Evolutionary conservation across 2,113 vertebrate species (phyloP).

Genomic region (Grallaria varia): DNA sequence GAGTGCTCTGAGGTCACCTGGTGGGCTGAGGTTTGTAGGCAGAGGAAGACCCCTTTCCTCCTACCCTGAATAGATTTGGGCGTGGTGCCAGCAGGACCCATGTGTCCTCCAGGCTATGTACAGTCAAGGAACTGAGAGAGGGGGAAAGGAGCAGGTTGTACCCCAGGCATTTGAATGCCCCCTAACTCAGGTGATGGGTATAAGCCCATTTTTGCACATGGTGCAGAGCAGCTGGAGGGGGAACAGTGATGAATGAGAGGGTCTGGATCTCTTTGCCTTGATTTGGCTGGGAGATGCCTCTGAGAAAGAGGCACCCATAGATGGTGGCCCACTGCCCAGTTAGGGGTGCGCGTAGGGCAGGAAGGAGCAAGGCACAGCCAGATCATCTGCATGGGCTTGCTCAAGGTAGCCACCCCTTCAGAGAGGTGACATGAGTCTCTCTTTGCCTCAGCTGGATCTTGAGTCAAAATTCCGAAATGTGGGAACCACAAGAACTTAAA

Average conservation of each 20-base stretch:
- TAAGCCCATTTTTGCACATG: accelerated
- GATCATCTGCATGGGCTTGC: neutral
- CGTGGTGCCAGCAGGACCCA: accelerated
- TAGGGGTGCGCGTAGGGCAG: neutral
- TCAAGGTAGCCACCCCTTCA: neutral
- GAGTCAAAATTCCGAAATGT: neutral
- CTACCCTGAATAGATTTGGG: neutral
- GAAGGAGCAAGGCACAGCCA: neutral
- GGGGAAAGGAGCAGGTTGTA: neutral
- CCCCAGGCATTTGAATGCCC: neutral
- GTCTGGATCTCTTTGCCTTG: neutral
- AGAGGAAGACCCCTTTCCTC: neutral
- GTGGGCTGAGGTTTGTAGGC: neutral
- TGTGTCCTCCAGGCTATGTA: accelerated
- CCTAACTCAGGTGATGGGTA: neutral
- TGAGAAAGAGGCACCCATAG: neutral
- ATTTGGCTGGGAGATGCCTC: neutral
- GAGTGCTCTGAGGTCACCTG: neutral
- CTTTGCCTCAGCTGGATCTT: neutral
- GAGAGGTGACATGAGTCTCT: accelerated
- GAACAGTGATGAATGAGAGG: neutral
- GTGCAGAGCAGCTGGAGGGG: neutral
- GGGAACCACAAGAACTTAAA: neutral
- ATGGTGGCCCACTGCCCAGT: neutral
- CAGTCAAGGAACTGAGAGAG: neutral